phyloP scores from a whole-genome alignment of 2,888 invertebrate species.

The Rugalucina vietnamica region DNA sequence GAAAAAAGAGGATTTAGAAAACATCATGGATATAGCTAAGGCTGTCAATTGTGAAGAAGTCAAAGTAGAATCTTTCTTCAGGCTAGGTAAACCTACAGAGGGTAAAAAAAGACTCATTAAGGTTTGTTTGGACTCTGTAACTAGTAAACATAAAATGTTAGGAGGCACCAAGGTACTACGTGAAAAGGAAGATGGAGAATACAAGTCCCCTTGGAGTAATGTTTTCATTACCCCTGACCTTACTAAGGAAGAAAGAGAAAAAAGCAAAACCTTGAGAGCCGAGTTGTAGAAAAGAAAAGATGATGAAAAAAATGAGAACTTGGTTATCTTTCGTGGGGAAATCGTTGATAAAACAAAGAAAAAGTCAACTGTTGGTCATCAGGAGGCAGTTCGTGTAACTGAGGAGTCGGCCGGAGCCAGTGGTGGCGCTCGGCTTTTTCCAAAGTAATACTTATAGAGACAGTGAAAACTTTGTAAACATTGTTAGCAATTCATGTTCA shows the following conservation, averaged over 20 bases:
- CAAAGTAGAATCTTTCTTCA: constrained; percentile 2
- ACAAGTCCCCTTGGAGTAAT: neutral
- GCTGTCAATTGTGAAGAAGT: neutral
- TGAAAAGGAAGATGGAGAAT: constrained; percentile 1
- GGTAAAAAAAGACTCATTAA: constrained; percentile 10
- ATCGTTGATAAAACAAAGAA: neutral
- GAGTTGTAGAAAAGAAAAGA: neutral
- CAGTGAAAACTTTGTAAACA: neutral
- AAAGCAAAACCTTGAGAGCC: neutral
- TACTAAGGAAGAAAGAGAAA: constrained; percentile 9
- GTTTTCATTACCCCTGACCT: constrained; percentile 12
- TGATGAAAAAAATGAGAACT: neutral
- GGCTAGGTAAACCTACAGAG: neutral
- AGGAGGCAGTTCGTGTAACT: too few relatives aligned
- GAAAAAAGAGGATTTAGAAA: neutral
- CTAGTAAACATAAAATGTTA: constrained; percentile 6
- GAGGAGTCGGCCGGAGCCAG: neutral
- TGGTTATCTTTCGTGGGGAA: constrained; percentile 9
- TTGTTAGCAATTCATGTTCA: neutral
- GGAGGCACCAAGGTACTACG: constrained; percentile 10
- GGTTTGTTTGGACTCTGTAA: constrained; percentile 1
- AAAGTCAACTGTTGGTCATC: neutral
- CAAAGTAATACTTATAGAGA: neutral
- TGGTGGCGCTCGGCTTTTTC: neutral
- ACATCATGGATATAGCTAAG: neutral